Conservation (phyloP, 2,888 invertebrate genomes). For the Pyralis farinalis region DNA sequence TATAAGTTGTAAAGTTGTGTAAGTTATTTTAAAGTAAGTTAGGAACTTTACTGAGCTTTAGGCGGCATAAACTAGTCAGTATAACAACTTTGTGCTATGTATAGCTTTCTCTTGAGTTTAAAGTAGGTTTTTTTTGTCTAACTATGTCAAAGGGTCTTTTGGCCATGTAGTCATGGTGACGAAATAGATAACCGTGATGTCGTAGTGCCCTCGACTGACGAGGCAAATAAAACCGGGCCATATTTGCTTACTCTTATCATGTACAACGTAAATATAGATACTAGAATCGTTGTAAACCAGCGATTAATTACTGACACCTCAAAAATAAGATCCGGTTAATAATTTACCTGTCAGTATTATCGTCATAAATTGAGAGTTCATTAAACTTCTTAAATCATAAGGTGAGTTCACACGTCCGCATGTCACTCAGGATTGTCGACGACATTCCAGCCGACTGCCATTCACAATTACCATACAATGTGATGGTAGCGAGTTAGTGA, state of each 20-base stretch:
- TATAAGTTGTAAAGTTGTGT: too few species aligned
- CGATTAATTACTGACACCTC: slow-evolving; percentile 18
- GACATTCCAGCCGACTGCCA: slow-evolving; percentile 44
- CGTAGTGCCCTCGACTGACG: too few species aligned
- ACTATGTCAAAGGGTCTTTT: not conserved
- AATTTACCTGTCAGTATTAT: slow-evolving; percentile 18
- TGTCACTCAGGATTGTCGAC: slow-evolving; percentile 34
- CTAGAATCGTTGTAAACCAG: slow-evolving; percentile 26
- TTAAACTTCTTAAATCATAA: slow-evolving; percentile 39
- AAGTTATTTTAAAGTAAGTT: too few species aligned
- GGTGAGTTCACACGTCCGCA: slow-evolving; percentile 28
- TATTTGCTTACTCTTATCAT: slow-evolving; percentile 22
- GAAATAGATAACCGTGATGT: not conserved
- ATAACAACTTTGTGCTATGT: too few species aligned
- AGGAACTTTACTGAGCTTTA: too few species aligned
- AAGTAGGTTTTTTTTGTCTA: too few species aligned
- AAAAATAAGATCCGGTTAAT: slow-evolving; percentile 21
- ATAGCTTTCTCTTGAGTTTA: too few species aligned
- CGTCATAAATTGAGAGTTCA: slow-evolving; percentile 36
- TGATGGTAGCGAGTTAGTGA: slow-evolving; percentile 56
- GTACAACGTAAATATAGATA: slow-evolving; percentile 27
- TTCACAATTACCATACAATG: slow-evolving; percentile 72
- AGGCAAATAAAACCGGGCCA: slow-evolving; percentile 24
- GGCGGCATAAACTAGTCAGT: too few species aligned
- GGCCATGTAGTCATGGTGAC: not conserved